phyloP scores from a whole-genome alignment of 2,113 vertebrate species.

The Chloropsis hardwickii region DNA sequence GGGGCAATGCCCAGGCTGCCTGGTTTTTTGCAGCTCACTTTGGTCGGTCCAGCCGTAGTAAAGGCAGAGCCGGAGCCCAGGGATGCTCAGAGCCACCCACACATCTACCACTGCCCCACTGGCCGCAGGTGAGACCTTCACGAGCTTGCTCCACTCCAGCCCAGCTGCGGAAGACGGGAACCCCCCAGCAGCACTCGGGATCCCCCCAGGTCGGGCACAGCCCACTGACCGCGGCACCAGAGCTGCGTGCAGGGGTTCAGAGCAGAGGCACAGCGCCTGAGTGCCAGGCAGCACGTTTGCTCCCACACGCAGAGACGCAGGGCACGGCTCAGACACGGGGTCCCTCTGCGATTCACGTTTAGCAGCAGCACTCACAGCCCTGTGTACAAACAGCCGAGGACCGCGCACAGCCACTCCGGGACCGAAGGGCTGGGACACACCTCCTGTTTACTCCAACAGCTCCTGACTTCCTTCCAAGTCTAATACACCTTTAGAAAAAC shows the following conservation, averaged over 20 bases:
- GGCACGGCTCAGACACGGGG: not conserved
- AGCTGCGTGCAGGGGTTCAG: fast-evolving
- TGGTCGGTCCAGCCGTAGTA: fast-evolving
- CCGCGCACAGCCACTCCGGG: fast-evolving
- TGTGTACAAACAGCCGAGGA: fast-evolving
- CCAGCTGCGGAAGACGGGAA: fast-evolving
- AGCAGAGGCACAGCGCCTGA: not conserved
- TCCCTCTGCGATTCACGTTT: not conserved
- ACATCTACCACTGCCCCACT: fast-evolving
- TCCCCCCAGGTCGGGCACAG: fast-evolving
- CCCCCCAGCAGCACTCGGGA: fast-evolving
- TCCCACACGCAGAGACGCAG: fast-evolving
- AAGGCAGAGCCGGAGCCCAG: not conserved
- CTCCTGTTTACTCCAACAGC: not conserved
- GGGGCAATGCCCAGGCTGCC: too few relatives aligned
- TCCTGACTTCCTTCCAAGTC: not conserved
- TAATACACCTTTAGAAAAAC: not conserved
- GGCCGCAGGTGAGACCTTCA: fast-evolving
- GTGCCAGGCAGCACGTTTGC: not conserved
- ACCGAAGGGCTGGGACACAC: not conserved
- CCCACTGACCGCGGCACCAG: fast-evolving
- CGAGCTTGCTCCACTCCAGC: not conserved
- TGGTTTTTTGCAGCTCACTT: not conserved
- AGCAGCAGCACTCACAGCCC: not conserved
- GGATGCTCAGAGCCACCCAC: not conserved